phyloP scores from a whole-genome alignment of 2,113 vertebrate genomes.

The Sinocyclocheilus maitianheensis region DNA sequence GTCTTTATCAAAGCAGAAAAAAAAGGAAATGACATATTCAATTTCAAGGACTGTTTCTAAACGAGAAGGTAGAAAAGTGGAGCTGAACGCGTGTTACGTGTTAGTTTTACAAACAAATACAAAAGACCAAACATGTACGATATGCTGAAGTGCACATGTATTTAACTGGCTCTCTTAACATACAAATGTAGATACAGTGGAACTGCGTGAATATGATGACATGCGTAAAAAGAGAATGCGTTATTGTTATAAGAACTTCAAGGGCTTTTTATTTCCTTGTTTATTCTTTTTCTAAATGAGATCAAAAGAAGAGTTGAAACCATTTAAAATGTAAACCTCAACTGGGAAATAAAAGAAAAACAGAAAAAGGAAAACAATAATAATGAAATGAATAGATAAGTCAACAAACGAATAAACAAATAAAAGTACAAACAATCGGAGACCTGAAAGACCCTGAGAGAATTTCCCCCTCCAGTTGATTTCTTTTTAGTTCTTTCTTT shows the following conservation, averaged over 20 bases:
- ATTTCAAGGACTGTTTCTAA: conserved; percentile 54
- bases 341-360: conserved; percentile 68
- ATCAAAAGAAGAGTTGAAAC: conserved; percentile 77
- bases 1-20: conserved; percentile 52
- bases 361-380: conserved; percentile 63
- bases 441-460: conserved; percentile 64
- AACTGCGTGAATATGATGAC: neutral
- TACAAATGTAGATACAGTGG: neutral
- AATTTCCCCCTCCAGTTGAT: conserved; percentile 49
- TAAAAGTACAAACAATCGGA: conserved; percentile 66
- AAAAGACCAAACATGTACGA: neutral
- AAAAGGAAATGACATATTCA: conserved; percentile 48
- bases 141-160: neutral
- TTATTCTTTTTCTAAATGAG: conserved; percentile 72
- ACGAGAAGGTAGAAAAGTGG: conserved; percentile 24
- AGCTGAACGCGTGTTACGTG: conserved; percentile 27
- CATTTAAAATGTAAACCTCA: conserved; percentile 72
- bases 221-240: conserved; percentile 66
- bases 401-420: conserved; percentile 60
- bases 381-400: conserved; percentile 55
- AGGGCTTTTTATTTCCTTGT: conserved; percentile 66
- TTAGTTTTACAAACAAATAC: conserved; percentile 45
- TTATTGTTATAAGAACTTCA: conserved; percentile 79
- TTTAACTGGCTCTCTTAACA: neutral
- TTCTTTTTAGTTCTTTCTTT: conserved; percentile 65